These are phyloP conservation scores for Arctopsyche grandis DNA, from an alignment of 1,140 invertebrate species.

Conservation along the genomic window DNA sequence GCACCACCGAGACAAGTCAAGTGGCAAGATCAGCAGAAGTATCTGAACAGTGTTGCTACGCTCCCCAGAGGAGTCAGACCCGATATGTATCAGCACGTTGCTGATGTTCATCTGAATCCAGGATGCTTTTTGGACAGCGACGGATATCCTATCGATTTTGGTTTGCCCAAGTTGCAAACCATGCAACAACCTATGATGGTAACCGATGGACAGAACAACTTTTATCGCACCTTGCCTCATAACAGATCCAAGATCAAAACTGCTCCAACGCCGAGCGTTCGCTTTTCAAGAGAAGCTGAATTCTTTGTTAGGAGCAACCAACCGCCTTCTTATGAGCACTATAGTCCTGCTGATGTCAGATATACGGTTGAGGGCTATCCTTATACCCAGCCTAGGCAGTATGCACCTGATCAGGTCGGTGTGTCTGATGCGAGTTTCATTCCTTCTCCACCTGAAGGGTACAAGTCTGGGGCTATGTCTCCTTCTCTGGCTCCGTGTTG, in stretches of 20 bases:
- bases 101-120: slow-evolving; percentile 75
- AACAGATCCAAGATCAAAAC: slow-evolving; percentile 72
- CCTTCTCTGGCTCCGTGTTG: slow-evolving; percentile 57
- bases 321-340: slow-evolving; percentile 66
- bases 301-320: slow-evolving; percentile 61
- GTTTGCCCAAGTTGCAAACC: slow-evolving; percentile 73
- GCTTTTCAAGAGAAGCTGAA: slow-evolving; percentile 75
- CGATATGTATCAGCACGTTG: slow-evolving; percentile 69
- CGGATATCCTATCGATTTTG: slow-evolving; percentile 83
- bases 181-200: slow-evolving; percentile 67
- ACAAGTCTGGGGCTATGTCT: slow-evolving; percentile 66
- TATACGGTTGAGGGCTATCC: slow-evolving; percentile 85
- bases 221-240: slow-evolving; percentile 77
- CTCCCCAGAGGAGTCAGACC: slow-evolving; percentile 64
- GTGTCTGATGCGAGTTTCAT: slow-evolving; percentile 70
- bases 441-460: slow-evolving; percentile 76
- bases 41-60: slow-evolving; percentile 60
- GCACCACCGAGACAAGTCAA: slow-evolving; percentile 63
- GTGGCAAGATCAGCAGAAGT: slow-evolving; percentile 62
- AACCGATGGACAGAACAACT: slow-evolving; percentile 63
- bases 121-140: slow-evolving; percentile 77
- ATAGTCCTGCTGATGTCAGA: slow-evolving; percentile 72
- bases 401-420: slow-evolving; percentile 61
- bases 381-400: slow-evolving; percentile 63
- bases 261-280: slow-evolving; percentile 69